Evolutionary conservation across 2,797 vertebrate species (phyloP), one percentile per base, ranked within the genome.

Genomic region (Coregonus sp.): DNA sequence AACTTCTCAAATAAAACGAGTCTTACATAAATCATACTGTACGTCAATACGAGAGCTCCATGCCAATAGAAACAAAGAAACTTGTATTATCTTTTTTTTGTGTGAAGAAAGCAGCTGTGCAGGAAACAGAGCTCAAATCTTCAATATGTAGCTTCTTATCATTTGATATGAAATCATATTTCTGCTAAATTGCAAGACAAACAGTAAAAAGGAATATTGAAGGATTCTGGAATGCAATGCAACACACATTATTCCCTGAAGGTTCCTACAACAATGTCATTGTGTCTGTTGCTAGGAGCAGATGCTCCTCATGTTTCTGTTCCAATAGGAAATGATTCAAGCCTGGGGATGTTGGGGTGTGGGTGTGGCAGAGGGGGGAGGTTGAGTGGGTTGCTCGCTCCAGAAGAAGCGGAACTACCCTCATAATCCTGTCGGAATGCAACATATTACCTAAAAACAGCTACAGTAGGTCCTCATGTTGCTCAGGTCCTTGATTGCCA

Each of bases 171-270:
- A 88, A 73, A 61, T 20, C 25, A 51, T 56, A 56, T 66, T 14
- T 59, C 14, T 50, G 47, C 29, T 67, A 20, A 72, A 73, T 82
- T 35, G 72, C 50, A 63, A 76, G 72, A 77, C 73, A 75, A 35
- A 15, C 40, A 47, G 9, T 47, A 47, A 56, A 63, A 11, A 0
- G 56, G 9, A 7, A 51, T 83, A 84, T 80, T 80, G 79, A 77
- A n/a, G 85, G 83, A 85, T 82, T 82, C 79, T 81, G 88, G 89
- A 90, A 92, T 90, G 87, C 81, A 52, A 74, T 74, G 82, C 75
- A 77, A 82, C 71, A 73, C 71, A 73, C 76, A 74, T 31, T 20
- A 5, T 18, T 31, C 4, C 66, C 70, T 50, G 68, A 51, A 70
- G 31, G 80, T 80, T 71, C 69, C 78, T 67, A 51, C 73, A 84